Evolutionary conservation across 2,113 vertebrate genomes (phyloP), one percentile per base, ranked within the genome.

Genomic region (Brienomyrus brachyistius): DNA sequence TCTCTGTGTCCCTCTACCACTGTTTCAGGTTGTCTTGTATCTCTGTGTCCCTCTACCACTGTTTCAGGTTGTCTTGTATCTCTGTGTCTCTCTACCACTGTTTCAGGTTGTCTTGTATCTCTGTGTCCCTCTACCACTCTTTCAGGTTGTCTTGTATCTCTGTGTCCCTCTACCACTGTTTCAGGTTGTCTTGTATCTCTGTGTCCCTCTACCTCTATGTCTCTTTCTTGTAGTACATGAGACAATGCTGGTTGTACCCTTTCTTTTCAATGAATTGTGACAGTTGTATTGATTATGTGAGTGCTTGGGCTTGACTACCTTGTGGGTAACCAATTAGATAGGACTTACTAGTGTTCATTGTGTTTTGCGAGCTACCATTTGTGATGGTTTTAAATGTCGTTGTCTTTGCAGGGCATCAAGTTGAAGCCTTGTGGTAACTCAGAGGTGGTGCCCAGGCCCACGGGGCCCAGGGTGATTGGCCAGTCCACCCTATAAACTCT

Each of bases 401-500:
- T 90, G 80, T 87, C 62, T 90, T 90, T 91, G 82, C 91, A 93
- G 93, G 92, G 88, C 54, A 59, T 91, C 89, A 90, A 85, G 90
- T 74, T 92, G 92, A 66, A 92, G 88, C 88, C 92, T 35, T 90
- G 90, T 59, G 54, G 40, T 84, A 90, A 91, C 56, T 43, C n/a
- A 0, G 77, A 89, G 13, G 91, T 86, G 40, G 91, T 91, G 62
- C 51, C 47, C 54, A 89, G 83, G 74, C 74, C 91, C 35, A 59
- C 85, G 87, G 91, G 88, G 89, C 87, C 89, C 52, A 86, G 47
- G 62, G 74, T 91, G 90, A 91, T 91, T 90, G 92, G 47, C 85
- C 92, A 93, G 90, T 92, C 93, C 52, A 92, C 91, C 0, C 86
- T 92, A 74, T 93, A 92, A 92, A 91, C 87, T 56, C 91, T 43